Percentiles rank a stretch among this genome's conserved stretches.
These are phyloP conservation scores for Mugil cephalus DNA, from an alignment of 2,113 vertebrate genomes.

Conservation along the genomic window DNA sequence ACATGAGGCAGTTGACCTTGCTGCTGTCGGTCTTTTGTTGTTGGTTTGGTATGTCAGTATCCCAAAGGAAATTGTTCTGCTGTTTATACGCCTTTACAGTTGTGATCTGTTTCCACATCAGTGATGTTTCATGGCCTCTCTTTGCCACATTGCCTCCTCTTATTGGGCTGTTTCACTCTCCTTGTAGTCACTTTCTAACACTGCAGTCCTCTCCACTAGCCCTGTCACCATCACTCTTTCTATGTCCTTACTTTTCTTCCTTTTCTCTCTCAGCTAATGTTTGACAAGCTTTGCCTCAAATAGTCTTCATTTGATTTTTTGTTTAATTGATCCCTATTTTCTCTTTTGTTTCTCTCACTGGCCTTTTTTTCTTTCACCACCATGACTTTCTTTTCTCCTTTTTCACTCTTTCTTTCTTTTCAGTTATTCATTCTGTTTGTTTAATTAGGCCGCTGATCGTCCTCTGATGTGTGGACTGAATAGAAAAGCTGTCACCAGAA, in stretches of 20 bases:
- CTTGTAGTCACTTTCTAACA: background rate
- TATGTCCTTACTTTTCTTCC: background rate
- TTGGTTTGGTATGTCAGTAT: no score
- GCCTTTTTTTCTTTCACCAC: slow-evolving; percentile 1
- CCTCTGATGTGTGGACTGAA: slow-evolving; percentile 67
- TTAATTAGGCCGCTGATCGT: slow-evolving; percentile 76
- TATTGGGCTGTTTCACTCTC: no score
- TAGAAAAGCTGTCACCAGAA: slow-evolving; percentile 71
- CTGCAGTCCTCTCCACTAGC: background rate
- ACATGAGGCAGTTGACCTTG: no score
- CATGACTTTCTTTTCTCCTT: background rate
- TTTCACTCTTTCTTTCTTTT: slow-evolving; percentile 9
- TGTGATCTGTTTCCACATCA: no score
- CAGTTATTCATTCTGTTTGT: slow-evolving; percentile 43
- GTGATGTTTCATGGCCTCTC: no score
- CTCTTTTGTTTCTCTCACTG: slow-evolving; percentile 25
- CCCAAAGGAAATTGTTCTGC: no score
- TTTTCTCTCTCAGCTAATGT: slow-evolving; percentile 15
- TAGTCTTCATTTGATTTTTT: slow-evolving; percentile 7
- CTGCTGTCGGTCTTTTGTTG: no score
- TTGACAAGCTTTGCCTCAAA: slow-evolving; percentile 21
- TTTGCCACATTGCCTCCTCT: no score
- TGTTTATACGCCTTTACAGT: no score
- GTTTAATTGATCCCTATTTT: slow-evolving; percentile 24
- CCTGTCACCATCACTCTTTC: background rate